Evolutionary conservation across 2,888 invertebrate species (phyloP).

Genomic region (Ptychoptera contaminata): DNA sequence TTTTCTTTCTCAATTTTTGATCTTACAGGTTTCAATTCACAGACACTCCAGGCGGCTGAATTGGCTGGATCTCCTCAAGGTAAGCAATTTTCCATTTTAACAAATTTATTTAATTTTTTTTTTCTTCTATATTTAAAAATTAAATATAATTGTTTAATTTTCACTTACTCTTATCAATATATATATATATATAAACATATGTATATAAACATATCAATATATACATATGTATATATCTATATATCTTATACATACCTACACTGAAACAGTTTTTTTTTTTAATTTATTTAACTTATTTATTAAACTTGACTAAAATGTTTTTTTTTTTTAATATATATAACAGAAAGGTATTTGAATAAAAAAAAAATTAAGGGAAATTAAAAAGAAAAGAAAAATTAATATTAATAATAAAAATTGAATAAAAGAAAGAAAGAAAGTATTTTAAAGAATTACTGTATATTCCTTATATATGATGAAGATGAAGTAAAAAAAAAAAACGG

Average conservation of each 20-base stretch:
- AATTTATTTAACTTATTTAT: not conserved
- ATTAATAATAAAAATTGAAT: not conserved
- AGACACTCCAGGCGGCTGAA: slow-evolving; percentile 41
- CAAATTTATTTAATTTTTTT: slow-evolving; percentile 28
- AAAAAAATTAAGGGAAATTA: not conserved
- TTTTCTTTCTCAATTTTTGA: not conserved
- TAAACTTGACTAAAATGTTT: not conserved
- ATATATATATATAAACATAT: too few relatives aligned
- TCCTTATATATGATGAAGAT: too few relatives aligned
- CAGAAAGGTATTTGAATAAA: not conserved
- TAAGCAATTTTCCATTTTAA: slow-evolving; percentile 35
- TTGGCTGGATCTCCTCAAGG: slow-evolving; percentile 77
- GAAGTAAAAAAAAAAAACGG: not conserved
- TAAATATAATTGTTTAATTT: slow-evolving; percentile 1
- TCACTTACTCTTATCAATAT: not conserved
- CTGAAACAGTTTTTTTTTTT: too few relatives aligned
- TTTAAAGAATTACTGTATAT: not conserved
- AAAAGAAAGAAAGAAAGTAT: not conserved
- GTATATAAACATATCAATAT: too few relatives aligned
- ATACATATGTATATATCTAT: too few relatives aligned
- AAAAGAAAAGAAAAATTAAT: not conserved
- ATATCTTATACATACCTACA: too few relatives aligned
- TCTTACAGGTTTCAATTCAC: slow-evolving; percentile 27
- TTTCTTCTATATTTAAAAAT: slow-evolving; percentile 17
- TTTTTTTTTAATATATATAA: not conserved